phyloP scores from a whole-genome alignment of 2,113 vertebrate species.

The Baryphthengus martii region DNA sequence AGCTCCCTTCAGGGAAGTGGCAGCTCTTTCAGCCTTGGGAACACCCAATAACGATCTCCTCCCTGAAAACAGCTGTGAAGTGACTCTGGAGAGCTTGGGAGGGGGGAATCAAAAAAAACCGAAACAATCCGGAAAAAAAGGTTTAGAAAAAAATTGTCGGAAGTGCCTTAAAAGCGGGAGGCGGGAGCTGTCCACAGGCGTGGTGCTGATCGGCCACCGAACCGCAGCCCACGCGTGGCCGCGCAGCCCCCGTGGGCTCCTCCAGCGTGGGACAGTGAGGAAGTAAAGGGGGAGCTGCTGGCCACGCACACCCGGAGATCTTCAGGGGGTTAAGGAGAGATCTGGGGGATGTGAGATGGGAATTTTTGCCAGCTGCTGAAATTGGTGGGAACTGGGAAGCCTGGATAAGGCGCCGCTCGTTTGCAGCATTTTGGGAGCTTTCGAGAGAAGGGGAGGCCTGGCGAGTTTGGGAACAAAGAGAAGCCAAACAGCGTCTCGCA shows the following conservation, averaged over 20 bases:
- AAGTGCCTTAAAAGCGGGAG: accelerated
- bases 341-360: accelerated
- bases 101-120: background rate
- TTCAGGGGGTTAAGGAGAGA: accelerated
- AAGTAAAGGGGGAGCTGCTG: accelerated
- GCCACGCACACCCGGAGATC: accelerated
- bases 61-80: background rate
- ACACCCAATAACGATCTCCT: background rate
- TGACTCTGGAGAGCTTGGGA: background rate
- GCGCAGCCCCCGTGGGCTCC: background rate
- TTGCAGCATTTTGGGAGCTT: background rate
- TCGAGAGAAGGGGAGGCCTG: background rate
- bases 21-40: background rate
- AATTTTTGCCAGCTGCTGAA: background rate
- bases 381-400: background rate
- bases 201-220: constrained; percentile 63
- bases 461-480: constrained; percentile 29
- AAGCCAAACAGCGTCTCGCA: background rate
- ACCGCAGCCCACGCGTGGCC: background rate
- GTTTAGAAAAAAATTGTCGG: accelerated
- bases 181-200: constrained; percentile 63
- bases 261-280: accelerated
- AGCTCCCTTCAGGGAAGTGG: background rate
- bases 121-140: background rate
- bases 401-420: accelerated